Evolutionary conservation across 2,888 invertebrate species (phyloP).

Genomic region (Thereva unica): DNA sequence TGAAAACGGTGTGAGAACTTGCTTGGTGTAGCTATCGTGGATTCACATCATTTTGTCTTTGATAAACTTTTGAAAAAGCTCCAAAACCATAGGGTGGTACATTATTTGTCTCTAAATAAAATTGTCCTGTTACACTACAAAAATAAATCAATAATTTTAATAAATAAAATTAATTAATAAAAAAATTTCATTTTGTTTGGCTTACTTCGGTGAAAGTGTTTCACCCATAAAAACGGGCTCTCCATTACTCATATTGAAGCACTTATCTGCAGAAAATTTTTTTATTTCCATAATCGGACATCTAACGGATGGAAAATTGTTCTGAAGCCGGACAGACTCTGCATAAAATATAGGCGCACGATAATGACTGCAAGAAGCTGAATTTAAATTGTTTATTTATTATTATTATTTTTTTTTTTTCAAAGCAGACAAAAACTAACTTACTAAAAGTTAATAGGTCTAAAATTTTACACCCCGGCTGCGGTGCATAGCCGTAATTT

Average conservation of each 20-base stretch:
- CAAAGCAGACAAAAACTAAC: slow-evolving; percentile 1
- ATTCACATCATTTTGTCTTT: no score
- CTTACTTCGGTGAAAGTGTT: slow-evolving; percentile 48
- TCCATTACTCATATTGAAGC: slow-evolving; percentile 28
- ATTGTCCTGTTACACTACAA: slow-evolving; percentile 50
- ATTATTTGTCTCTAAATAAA: slow-evolving; percentile 52
- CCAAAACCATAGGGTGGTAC: slow-evolving; percentile 51
- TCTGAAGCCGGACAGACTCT: slow-evolving; percentile 52
- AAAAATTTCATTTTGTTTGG: background rate
- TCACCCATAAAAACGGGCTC: slow-evolving; percentile 54
- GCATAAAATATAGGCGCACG: slow-evolving; percentile 54
- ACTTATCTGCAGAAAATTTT: slow-evolving; percentile 30
- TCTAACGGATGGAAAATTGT: slow-evolving; percentile 51
- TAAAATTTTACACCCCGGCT: slow-evolving; percentile 51
- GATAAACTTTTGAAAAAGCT: slow-evolving; percentile 37
- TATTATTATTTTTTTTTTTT: no score
- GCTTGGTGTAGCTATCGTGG: no score
- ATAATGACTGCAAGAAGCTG: slow-evolving; percentile 54
- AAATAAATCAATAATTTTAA: background rate
- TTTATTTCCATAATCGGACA: slow-evolving; percentile 46
- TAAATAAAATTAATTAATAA: background rate
- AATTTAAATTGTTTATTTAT: background rate
- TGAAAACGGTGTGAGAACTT: no score
- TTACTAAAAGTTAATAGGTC: slow-evolving; percentile 51
- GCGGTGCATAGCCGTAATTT: slow-evolving; percentile 51